Evolutionary conservation across 2,797 vertebrate genomes (phyloP).

Genomic region (Rhadinocentrus ornatus): DNA sequence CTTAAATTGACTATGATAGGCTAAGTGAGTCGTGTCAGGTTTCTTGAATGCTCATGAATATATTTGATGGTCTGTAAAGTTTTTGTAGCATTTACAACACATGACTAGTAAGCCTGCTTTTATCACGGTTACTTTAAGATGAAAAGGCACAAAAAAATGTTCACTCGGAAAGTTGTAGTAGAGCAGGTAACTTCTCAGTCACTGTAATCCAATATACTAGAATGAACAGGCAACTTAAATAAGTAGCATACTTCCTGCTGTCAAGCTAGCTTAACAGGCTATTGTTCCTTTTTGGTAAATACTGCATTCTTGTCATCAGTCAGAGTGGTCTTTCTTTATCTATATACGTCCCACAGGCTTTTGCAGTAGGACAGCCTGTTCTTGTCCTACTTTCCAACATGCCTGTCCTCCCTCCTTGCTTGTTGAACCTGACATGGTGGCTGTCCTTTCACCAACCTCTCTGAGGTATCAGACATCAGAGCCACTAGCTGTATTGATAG

Average conservation of each 20-base stretch:
- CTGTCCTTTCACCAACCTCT: conserved; percentile 48
- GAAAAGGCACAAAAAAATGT: conserved; percentile 14
- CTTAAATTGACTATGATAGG: conserved; percentile 48
- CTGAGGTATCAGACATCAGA: conserved; percentile 46
- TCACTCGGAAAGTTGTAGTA: conserved; percentile 32
- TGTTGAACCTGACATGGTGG: conserved; percentile 57
- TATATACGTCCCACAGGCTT: conserved; percentile 60
- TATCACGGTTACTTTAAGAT: conserved; percentile 22
- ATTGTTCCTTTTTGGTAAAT: conserved; percentile 48
- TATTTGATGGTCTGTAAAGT: conserved; percentile 23
- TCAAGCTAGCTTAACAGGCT: conserved; percentile 34
- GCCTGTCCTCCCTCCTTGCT: conserved; percentile 50
- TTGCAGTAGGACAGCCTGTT: conserved; percentile 73
- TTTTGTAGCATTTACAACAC: conserved; percentile 5
- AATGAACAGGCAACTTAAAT: conserved; percentile 26
- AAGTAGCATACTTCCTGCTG: conserved; percentile 26
- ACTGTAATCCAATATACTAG: conserved; percentile 21
- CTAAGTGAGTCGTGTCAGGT: conserved; percentile 25
- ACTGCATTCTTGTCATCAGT: conserved; percentile 48
- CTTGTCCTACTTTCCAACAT: conserved; percentile 70
- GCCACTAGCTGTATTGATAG: conserved; percentile 16
- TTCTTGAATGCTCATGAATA: conserved; percentile 27
- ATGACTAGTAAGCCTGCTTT: conserved; percentile 7
- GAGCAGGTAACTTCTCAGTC: conserved; percentile 19
- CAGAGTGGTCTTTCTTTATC: conserved; percentile 68